Evolutionary conservation across 2,113 vertebrate species (phyloP), one percentile per base, ranked within the genome.

Genomic region (Laterallus jamaicensis): DNA sequence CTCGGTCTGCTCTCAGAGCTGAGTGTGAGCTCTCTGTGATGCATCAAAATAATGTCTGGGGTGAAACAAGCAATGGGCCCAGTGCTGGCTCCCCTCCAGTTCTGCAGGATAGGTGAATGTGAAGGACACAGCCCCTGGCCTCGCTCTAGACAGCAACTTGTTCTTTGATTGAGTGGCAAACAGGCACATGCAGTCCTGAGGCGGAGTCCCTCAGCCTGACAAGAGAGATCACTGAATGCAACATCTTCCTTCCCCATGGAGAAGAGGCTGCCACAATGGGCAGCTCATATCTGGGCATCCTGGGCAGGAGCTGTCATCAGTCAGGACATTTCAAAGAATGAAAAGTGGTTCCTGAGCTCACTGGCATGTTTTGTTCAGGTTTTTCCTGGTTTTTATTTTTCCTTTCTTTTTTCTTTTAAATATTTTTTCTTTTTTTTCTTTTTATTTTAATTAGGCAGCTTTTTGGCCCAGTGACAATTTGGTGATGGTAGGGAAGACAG

Each of bases 141-240:
- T 32, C 21, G 25, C 14, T 44, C 37, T 39, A 35, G 58, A 49
- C 69, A 90, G 54, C 25, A 80, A 2, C 31, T 31, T 68, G n/a
- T 10, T 84, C n/a, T 77, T 52, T 76, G 79, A 67, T 47, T 76
- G 79, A 67, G 25, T 9, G 6, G 63, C 7, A 7, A 77, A 37
- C 12, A 50, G 5, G 56, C 1, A 0, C 9, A 12, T 47, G 58
- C 58, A 52, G 54, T 76, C 49, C 37, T 0, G 1, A 67, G 62
- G 62, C 60, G 40, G 55, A 82, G 9, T 60, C 49, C 19, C n/a
- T 28, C 49, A 42, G 29, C 52, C 40, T 56, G 40, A 47, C 16
- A 24, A 47, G 71, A 26, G 31, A 60, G 35, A 70, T 29, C 26
- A 60, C 31, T 35, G 40, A 70, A 55, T 32, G n/a, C 11, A 29